Evolutionary conservation across 53 echinoderm and acorn worm species (phyloP).

Genomic region (Holothuria scabra): DNA sequence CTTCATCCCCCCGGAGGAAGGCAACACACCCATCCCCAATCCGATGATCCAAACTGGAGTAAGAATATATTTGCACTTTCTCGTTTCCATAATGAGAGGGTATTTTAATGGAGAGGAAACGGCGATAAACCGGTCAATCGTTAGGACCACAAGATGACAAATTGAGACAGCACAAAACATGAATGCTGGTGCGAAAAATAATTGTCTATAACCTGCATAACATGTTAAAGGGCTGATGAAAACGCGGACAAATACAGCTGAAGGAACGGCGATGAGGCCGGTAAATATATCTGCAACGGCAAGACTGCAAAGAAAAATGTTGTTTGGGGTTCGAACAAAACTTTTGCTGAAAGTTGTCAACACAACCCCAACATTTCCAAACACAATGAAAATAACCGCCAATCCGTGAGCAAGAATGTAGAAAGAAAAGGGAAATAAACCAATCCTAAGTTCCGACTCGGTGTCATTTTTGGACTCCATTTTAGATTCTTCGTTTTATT

Average conservation of each 20-base stretch:
- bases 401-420: conserved; percentile 17
- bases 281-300: conserved; percentile 34
- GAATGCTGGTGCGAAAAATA: conserved; percentile 26
- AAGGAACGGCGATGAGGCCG: conserved; percentile 28
- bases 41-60: neutral
- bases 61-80: conserved; percentile 23
- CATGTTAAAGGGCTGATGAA: conserved; percentile 32
- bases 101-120: conserved; percentile 30
- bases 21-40: neutral
- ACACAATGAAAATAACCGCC: conserved; percentile 2
- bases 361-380: conserved; percentile 34
- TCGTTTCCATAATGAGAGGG: neutral
- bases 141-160: conserved; percentile 20
- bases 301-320: conserved; percentile 18
- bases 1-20: neutral
- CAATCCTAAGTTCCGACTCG: neutral
- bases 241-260: conserved; percentile 16
- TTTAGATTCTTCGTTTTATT: no score
- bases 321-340: conserved; percentile 9
- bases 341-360: neutral
- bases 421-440: neutral
- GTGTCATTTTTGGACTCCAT: no score
- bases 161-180: conserved; percentile 37
- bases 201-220: conserved; percentile 13
- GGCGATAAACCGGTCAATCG: conserved; percentile 26